A percentile compares a stretch with the other conserved stretches of the same genome.
These are phyloP conservation scores for Champsocephalus gunnari DNA, from an alignment of 2,797 vertebrate genomes.

Conservation along the genomic window DNA sequence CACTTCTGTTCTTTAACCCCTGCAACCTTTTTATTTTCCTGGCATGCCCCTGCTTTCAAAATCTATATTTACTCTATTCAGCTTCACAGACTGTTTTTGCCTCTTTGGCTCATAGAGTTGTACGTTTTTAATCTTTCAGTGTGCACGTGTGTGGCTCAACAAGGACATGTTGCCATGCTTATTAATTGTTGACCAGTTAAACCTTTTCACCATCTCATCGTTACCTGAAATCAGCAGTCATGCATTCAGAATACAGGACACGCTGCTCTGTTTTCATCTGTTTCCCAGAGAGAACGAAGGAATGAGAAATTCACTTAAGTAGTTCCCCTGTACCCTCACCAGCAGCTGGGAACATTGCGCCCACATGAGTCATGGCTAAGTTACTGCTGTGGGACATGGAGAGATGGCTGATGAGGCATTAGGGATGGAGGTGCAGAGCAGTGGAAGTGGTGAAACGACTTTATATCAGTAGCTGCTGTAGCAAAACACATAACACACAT, in stretches of 20 bases:
- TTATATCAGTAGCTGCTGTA: conserved; percentile 44
- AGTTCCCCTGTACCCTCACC: conserved; percentile 64
- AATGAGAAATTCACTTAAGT: conserved; percentile 44
- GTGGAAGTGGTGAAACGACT: conserved; percentile 56
- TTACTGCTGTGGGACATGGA: conserved; percentile 65
- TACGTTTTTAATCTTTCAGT: conserved; percentile 7
- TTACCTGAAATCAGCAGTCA: conserved; percentile 14
- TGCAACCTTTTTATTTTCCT: conserved; percentile 38
- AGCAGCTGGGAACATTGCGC: conserved; percentile 59
- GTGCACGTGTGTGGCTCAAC: conserved; percentile 40
- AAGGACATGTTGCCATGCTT: conserved; percentile 26
- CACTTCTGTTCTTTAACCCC: conserved; percentile 17
- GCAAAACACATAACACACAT: conserved; percentile 42
- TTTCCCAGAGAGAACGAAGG: conserved; percentile 32
- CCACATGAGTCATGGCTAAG: conserved; percentile 75
- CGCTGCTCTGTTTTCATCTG: conserved; percentile 22
- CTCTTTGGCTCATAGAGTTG: conserved; percentile 37
- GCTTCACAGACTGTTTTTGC: conserved; percentile 25
- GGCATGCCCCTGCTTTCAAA: conserved; percentile 23
- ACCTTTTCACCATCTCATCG: conserved; percentile 10
- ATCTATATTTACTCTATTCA: conserved; percentile 58
- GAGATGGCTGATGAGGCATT: conserved; percentile 60
- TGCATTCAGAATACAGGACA: conserved; percentile 16
- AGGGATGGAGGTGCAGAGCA: conserved; percentile 60
- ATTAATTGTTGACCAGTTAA: conserved; percentile 37